These are phyloP conservation scores for Xanthorhoe designata DNA, from an alignment of 2,888 invertebrate genomes.

Conservation along the genomic window DNA sequence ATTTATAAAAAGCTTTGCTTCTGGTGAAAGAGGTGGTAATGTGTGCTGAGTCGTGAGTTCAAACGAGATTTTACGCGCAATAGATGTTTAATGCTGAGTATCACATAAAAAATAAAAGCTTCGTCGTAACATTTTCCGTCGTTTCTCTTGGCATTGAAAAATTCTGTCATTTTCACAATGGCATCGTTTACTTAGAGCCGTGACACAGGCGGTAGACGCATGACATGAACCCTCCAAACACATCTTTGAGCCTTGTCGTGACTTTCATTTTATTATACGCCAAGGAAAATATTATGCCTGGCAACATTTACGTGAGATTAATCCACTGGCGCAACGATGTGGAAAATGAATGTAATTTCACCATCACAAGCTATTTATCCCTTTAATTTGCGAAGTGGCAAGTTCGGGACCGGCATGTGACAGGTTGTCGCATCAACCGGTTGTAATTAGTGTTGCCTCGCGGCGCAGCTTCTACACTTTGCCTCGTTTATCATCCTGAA, in stretches of 20 bases:
- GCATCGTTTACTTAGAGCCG: conserved; percentile 16
- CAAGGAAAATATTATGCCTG: conserved; percentile 25
- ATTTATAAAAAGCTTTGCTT: conserved; percentile 23
- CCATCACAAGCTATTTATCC: conserved; percentile 57
- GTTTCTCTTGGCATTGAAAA: conserved; percentile 13
- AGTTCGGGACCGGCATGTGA: conserved; percentile 44
- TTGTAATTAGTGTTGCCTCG: conserved; percentile 51
- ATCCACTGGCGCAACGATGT: conserved; percentile 40
- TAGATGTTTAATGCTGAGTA: background rate
- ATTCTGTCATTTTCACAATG: conserved; percentile 20
- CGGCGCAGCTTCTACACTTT: conserved; percentile 34
- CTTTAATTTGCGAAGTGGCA: conserved; percentile 57
- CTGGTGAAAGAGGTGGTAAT: conserved; percentile 24
- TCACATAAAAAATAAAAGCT: conserved; percentile 1
- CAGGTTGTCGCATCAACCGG: conserved; percentile 52
- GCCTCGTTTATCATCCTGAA: conserved; percentile 40
- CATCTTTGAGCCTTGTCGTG: conserved; percentile 19
- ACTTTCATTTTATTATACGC: conserved; percentile 27
- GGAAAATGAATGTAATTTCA: conserved; percentile 62
- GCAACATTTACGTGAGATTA: conserved; percentile 18
- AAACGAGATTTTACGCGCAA: conserved; percentile 15
- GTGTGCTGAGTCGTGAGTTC: conserved; percentile 10
- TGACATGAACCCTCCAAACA: conserved; percentile 19
- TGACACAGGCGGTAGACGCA: conserved; percentile 1
- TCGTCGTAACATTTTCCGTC: background rate